phyloP scores from a whole-genome alignment of 1,140 invertebrate genomes.

The Hyphantria cunea region DNA sequence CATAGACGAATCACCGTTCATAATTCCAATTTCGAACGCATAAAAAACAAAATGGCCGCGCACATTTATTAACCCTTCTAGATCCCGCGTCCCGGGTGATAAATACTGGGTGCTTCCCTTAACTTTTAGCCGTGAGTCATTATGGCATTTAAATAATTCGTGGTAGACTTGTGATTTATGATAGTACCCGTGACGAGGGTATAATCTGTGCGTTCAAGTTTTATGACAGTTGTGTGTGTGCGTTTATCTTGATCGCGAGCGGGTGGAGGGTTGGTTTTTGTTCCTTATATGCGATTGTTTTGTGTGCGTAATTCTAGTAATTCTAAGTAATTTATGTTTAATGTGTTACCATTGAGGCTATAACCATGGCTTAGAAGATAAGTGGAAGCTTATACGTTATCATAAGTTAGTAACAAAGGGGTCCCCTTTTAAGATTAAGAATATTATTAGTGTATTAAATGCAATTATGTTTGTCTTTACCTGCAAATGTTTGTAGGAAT shows the following conservation, averaged over 20 bases:
- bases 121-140: slow-evolving; percentile 58
- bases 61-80: slow-evolving; percentile 63
- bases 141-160: slow-evolving; percentile 65
- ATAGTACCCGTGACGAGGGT: slow-evolving; percentile 42
- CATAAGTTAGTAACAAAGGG: no score
- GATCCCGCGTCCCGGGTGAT: slow-evolving; percentile 55
- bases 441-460: no score
- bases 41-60: slow-evolving; percentile 63
- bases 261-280: slow-evolving; percentile 34
- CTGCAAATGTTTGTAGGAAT: no score
- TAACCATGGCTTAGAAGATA: no score
- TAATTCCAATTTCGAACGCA: slow-evolving; percentile 63
- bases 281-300: neutral
- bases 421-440: no score
- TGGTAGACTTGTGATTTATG: slow-evolving; percentile 52
- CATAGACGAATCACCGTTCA: slow-evolving; percentile 57
- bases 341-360: no score
- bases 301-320: neutral
- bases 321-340: slow-evolving; percentile 1
- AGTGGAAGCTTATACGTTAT: no score
- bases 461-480: no score
- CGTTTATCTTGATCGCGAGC: slow-evolving; percentile 38
- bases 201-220: slow-evolving; percentile 48
- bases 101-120: slow-evolving; percentile 59
- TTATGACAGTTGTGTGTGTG: slow-evolving; percentile 41